Evolutionary conservation across 2,113 vertebrate species (phyloP), one percentile per base, ranked within the genome.

Genomic region (Ageneiosus marmoratus): DNA sequence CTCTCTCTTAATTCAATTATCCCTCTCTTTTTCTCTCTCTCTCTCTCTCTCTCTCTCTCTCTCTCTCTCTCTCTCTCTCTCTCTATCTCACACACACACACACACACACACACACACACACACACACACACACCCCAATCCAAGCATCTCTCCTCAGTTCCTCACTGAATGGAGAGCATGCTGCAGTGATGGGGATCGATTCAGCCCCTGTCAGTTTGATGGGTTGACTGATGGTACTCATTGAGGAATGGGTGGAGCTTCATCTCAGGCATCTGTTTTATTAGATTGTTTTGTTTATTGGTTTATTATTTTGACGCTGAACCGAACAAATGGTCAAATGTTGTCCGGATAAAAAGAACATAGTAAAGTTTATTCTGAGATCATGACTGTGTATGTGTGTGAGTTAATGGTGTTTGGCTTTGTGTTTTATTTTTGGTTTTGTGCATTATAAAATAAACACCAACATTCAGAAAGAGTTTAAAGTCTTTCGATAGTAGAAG

Each of bases 281-380:
- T 69, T 51, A 27, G 32, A 11, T 56, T 73, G 29, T 51, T 44
- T 20, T 55, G 32, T 72, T 44, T 80, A n/a, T 41, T 80, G 4
- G 7, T 48, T 41, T 32, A 34, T 67, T 65, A 63, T 79, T 79
- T 65, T 80, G 46, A 41, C 69, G 62, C 46, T 80, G 48, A 69
- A 69, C 16, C 32, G 79, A 80, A 69, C 79, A 80, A 80, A 80
- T 20, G 62, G 53, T 76, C 48, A 53, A 48, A 51, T 29, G 15
- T 51, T 73, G 20, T 7, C 9, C 50, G 5, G 3, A 46, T 69
- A 37, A 80, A 69, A 20, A 69, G 22, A 80, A 51, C 48, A 5
- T 74, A 86, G 73, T 46, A 58, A 74, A 29, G 32, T 55, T 65
- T 65, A 63, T 74, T 76, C 11, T 74, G 65, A 79, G 41, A 85